phyloP scores from a whole-genome alignment of 2,797 vertebrate species.

The Schizopygopsis pylzovi region DNA sequence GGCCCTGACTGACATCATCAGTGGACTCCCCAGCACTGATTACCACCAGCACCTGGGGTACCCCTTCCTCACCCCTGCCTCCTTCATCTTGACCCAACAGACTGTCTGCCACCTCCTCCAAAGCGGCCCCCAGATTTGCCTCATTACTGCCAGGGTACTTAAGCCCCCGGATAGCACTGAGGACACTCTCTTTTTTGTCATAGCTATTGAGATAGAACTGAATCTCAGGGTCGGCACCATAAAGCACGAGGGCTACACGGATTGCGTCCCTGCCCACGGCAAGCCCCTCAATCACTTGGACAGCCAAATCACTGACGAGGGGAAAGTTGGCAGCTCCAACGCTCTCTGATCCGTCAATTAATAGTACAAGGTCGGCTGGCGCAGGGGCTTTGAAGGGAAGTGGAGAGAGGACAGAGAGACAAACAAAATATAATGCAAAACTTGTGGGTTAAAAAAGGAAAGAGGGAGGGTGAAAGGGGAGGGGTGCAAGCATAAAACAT shows the following conservation, averaged over 20 bases:
- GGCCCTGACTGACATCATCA: slow-evolving; percentile 87
- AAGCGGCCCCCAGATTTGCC: slow-evolving; percentile 89
- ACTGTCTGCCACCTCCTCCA: slow-evolving; percentile 86
- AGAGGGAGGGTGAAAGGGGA: slow-evolving; percentile 67
- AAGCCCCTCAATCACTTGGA: slow-evolving; percentile 91
- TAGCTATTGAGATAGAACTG: slow-evolving; percentile 89
- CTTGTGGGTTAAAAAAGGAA: slow-evolving; percentile 89
- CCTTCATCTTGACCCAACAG: slow-evolving; percentile 86
- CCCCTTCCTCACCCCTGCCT: slow-evolving; percentile 90
- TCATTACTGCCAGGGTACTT: slow-evolving; percentile 83
- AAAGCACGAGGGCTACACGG: slow-evolving; percentile 91
- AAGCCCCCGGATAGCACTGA: slow-evolving; percentile 87
- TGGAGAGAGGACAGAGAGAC: slow-evolving; percentile 74
- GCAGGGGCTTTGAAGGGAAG: slow-evolving; percentile 84
- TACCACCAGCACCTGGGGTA: slow-evolving; percentile 91
- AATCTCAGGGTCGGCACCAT: slow-evolving; percentile 83
- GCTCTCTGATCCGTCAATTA: slow-evolving; percentile 99
- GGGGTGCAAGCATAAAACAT: slow-evolving; percentile 83
- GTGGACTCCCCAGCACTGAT: slow-evolving; percentile 90
- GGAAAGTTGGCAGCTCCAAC: slow-evolving; percentile 92
- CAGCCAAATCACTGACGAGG: slow-evolving; percentile 88
- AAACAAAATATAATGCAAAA: slow-evolving; percentile 84
- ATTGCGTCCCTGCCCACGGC: slow-evolving; percentile 87
- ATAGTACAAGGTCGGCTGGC: slow-evolving; percentile 97
- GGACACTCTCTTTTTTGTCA: slow-evolving; percentile 83